Base-by-base conservation (phyloP, 2,113 vertebrate species). In the Brachypodius melanocephalos region DNA sequence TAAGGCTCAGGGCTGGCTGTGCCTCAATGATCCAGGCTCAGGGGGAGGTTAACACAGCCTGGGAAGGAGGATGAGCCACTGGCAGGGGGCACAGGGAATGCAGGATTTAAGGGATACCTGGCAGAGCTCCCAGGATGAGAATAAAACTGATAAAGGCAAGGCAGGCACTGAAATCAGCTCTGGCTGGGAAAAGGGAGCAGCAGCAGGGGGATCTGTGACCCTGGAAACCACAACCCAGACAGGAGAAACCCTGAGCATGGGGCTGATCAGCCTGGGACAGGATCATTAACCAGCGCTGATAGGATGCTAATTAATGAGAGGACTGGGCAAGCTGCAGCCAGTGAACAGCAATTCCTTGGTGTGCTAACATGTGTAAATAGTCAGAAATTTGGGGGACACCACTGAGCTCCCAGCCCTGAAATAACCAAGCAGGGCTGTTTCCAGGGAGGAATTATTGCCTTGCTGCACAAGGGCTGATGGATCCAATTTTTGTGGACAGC, bases 211-310 rank as follows among this genome's bases (percentile, higher is more conserved):
- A 32, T 32, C 26, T 17, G 62, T 4, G 77, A 19, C 26, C 26
- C 51, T 25, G 45, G 22, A 24, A 38, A 28, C 3, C 57, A 38
- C 40, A 45, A 5, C 38, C 5, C 16, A 2, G 4, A 4, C 32
- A 6, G 5, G 40, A n/a, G 58, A 7, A 73, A 8, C 28, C 1
- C 40, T 28, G 48, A 38, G n/a, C 14, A 3, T 0, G 16, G 28
- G 14, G 5, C 29, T 8, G 1, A 29, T 3, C 43, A 46, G 22
- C 40, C 49, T 4, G 57, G 38, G 48, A 3, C 14, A 21, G n/a
- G 6, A 5, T 17, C 49, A 11, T 74, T n/a, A 66, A n/a, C 24
- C 29, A 40, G 4, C 0, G 15, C n/a, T 22, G n/a, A 6, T 0
- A 28, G 42, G 22, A 8, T 5, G 10, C 15, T 57, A 16, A 24